Evolutionary conservation across 2,113 vertebrate genomes (phyloP).

Genomic region (Aythya baeri): DNA sequence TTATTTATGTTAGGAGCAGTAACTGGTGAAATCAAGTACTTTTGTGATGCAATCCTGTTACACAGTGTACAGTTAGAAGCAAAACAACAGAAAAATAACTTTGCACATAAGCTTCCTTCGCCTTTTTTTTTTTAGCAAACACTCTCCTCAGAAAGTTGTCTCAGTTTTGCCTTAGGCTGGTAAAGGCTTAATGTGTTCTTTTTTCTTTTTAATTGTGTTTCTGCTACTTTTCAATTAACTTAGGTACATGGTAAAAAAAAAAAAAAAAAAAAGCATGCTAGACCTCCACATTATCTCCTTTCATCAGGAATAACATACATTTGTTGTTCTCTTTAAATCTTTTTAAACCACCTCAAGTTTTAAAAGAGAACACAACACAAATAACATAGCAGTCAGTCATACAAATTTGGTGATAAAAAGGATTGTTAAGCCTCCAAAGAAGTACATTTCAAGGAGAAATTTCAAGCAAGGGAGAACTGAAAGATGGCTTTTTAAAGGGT

Average conservation of each 20-base stretch:
- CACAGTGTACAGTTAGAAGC: background rate
- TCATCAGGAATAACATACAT: accelerated
- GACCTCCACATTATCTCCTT: background rate
- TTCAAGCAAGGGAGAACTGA: background rate
- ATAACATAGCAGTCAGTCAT: background rate
- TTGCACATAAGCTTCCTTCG: background rate
- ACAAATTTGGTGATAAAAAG: background rate
- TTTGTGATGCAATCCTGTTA: background rate
- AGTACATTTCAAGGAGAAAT: background rate
- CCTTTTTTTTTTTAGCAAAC: background rate
- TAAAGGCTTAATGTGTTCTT: background rate
- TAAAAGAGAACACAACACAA: background rate
- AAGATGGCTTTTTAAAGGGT: background rate
- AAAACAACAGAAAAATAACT: background rate
- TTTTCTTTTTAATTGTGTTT: background rate
- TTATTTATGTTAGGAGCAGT: background rate
- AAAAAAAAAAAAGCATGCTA: background rate
- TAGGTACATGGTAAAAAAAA: background rate
- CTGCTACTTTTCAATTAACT: background rate
- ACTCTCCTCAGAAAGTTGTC: background rate
- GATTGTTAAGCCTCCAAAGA: background rate
- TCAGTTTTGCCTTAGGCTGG: background rate
- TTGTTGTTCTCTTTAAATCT: background rate
- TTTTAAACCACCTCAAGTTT: background rate
- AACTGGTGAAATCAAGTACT: background rate